phyloP scores from a whole-genome alignment of 2,888 invertebrate species.

The Nephrotoma flavescens region DNA sequence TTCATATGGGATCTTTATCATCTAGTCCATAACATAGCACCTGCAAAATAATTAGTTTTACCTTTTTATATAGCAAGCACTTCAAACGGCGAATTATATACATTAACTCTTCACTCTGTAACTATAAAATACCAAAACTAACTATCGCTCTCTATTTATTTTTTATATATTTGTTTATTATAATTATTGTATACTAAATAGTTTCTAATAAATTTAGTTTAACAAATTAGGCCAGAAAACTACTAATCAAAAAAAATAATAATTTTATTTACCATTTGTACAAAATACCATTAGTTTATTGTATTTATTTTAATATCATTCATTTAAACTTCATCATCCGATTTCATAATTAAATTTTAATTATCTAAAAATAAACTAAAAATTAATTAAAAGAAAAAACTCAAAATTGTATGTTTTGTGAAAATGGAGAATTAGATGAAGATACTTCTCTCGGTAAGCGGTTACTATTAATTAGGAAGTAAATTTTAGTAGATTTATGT shows the following conservation, averaged over 20 bases:
- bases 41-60: not conserved
- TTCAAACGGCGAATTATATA: not conserved
- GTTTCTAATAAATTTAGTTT: not conserved
- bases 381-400: not conserved
- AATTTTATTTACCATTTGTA: not conserved
- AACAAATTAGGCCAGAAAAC: not conserved
- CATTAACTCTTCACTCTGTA: not conserved
- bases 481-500: too few relatives aligned
- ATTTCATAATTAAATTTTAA: not conserved
- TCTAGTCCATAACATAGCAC: not conserved
- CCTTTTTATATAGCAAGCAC: not conserved
- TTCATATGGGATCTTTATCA: not conserved
- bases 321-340: not conserved
- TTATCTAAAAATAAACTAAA: not conserved
- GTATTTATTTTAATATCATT: not conserved
- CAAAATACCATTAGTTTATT: not conserved
- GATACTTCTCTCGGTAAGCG: too few relatives aligned
- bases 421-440: too few relatives aligned
- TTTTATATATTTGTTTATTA: not conserved
- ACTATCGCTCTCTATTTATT: not conserved
- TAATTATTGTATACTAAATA: not conserved
- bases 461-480: too few relatives aligned
- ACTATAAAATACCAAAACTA: not conserved
- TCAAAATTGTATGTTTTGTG: not conserved
- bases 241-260: not conserved